Conservation (phyloP, 2,113 vertebrate genomes). For the Dunckerocampus dactyliophorus region DNA sequence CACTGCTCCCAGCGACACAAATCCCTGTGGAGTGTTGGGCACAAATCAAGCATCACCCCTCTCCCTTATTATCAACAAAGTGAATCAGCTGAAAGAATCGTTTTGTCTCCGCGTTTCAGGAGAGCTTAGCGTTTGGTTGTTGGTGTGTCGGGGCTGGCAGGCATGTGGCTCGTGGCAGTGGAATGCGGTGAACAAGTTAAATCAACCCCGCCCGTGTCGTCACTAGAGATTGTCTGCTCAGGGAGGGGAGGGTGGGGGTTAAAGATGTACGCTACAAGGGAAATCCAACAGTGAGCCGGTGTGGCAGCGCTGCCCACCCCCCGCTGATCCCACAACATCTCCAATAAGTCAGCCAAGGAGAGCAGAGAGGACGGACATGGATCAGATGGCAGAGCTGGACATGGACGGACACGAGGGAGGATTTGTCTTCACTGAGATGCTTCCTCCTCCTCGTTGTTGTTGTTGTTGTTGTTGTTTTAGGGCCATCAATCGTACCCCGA, state of each 20-base stretch:
- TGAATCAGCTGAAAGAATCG: conserved; percentile 57
- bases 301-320: conserved; percentile 55
- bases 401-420: conserved; percentile 33
- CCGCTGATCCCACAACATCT: conserved; percentile 60
- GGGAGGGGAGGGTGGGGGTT: conserved; percentile 26
- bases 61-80: conserved; percentile 13
- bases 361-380: conserved; percentile 58
- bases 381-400: conserved; percentile 50
- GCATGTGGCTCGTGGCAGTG: conserved; percentile 64
- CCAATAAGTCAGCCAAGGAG: conserved; percentile 67
- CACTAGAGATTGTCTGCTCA: conserved; percentile 14
- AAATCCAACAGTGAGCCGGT: conserved; percentile 67
- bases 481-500: conserved; percentile 56
- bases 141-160: conserved; percentile 61
- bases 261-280: conserved; percentile 64
- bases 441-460: conserved; percentile 37
- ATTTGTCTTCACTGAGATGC: conserved; percentile 56
- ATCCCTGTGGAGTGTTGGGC: conserved; percentile 30
- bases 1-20: conserved; percentile 24
- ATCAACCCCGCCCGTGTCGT: conserved; percentile 64
- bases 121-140: conserved; percentile 50
- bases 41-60: conserved; percentile 42
- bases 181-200: conserved; percentile 73
- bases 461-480: conserved; percentile 5
- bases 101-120: conserved; percentile 59